Conservation (phyloP, 2,113 vertebrate species). For the Neofelis nebulosa region DNA sequence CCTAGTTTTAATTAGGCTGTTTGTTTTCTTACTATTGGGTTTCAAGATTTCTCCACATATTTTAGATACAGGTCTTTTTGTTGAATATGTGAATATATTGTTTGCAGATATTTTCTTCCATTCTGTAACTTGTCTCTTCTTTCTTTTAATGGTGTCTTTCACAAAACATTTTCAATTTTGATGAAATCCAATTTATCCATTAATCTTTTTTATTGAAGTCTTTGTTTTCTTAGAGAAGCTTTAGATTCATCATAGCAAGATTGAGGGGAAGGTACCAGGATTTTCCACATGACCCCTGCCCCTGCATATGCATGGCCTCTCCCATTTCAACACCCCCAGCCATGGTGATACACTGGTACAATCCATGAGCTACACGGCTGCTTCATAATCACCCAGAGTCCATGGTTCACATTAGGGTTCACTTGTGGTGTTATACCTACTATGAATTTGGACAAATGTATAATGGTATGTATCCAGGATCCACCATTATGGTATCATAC, state of each 20-base stretch:
- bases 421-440: neutral
- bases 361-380: neutral
- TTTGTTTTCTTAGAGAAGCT: neutral
- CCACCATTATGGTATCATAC: neutral
- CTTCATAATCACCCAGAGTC: neutral
- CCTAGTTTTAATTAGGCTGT: slow-evolving; percentile 27
- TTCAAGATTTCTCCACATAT: slow-evolving; percentile 42
- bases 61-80: neutral
- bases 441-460: neutral
- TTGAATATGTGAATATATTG: neutral
- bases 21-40: slow-evolving; percentile 19
- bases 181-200: neutral
- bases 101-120: slow-evolving; percentile 31
- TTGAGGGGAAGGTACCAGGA: neutral
- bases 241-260: slow-evolving; percentile 21
- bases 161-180: slow-evolving; percentile 38
- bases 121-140: neutral
- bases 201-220: neutral
- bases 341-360: neutral
- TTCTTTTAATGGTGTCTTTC: neutral
- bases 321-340: neutral
- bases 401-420: neutral
- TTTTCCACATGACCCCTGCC: neutral
- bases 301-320: neutral
- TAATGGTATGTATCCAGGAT: neutral